phyloP scores from a whole-genome alignment of 2,797 vertebrate genomes.

The Pteronotus mesoamericanus region DNA sequence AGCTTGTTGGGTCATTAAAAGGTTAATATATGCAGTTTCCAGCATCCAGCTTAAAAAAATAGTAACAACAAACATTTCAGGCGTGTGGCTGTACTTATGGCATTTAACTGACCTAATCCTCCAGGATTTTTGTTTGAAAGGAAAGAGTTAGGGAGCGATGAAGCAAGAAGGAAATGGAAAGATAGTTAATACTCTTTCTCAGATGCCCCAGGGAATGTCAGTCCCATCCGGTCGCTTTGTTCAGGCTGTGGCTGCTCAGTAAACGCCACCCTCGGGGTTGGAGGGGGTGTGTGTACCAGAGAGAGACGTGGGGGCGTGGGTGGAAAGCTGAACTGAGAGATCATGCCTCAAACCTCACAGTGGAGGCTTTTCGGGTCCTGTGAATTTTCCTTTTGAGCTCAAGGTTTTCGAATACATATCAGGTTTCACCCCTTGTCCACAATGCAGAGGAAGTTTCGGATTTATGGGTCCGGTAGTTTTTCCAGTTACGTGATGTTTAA shows the following conservation, averaged over 20 bases:
- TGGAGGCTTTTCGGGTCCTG: neutral
- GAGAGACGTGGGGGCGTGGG: neutral
- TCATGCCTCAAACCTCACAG: neutral
- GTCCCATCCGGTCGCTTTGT: neutral
- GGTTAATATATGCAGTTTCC: neutral
- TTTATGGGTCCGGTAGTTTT: constrained; percentile 54
- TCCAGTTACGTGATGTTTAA: constrained; percentile 52
- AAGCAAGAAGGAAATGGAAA: neutral
- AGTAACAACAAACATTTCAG: neutral
- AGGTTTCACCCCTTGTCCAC: constrained; percentile 24
- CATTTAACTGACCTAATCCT: neutral
- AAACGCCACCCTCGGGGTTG: neutral
- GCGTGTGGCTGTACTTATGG: neutral
- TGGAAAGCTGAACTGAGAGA: neutral
- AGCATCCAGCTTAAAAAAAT: neutral
- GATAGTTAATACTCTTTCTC: neutral
- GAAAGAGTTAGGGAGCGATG: neutral
- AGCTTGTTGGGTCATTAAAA: neutral
- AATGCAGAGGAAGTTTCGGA: constrained; percentile 60
- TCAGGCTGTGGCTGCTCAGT: neutral
- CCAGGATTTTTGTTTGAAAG: constrained; percentile 39
- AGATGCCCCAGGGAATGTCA: neutral
- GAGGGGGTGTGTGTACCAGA: neutral
- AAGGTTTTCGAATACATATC: constrained; percentile 43
- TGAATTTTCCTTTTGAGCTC: constrained; percentile 42